Evolutionary conservation across 2,797 vertebrate genomes (phyloP), one percentile per base, ranked within the genome.

Genomic region (Sebastes baramenuke): DNA sequence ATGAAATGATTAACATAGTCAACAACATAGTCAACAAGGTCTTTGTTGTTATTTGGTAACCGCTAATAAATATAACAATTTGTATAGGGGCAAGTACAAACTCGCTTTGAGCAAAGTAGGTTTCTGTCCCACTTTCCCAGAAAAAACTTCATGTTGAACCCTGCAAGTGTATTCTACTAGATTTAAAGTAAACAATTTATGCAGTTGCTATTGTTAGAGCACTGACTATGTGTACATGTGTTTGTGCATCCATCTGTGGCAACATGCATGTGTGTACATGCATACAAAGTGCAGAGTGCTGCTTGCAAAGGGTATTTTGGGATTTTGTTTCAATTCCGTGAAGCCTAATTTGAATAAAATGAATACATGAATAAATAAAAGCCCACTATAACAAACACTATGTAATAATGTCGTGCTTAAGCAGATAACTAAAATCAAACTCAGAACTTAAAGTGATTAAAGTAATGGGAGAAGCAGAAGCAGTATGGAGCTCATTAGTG

Each of bases 341-440:
- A 54, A n/a, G 61, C 18, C 62, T 73, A 27, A 66, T 78, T 67
- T 71, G 24, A 84, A 72, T 67, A 49, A 77, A 84, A 79, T 79
- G 66, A 87, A 86, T 75, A 77, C 75, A 89, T 81, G 72, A 82
- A 86, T 87, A 87, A 76, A 72, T 80, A 72, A 81, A 77, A 79
- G 52, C 8, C n/a, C 7, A 14, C 24, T 5, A 75, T 32, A 54
- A 58, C 36, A 75, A 80, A 70, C 29, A 25, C 25, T 54, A 6
- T 64, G 25, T 62, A 59, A 84, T 75, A 38, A 80, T 67, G 59
- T 49, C 25, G 27, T 52, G 20, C 56, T 65, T 42, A 46, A 70
- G 42, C 36, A 32, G 16, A 54, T 58, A 64, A 77, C 8, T 49
- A 49, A 73, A 79, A 72, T 29, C 36, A 64, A 81, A 70, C 55